Base-by-base conservation (phyloP, 2,888 invertebrate genomes). In the Leptarthrus brevirostris region DNA sequence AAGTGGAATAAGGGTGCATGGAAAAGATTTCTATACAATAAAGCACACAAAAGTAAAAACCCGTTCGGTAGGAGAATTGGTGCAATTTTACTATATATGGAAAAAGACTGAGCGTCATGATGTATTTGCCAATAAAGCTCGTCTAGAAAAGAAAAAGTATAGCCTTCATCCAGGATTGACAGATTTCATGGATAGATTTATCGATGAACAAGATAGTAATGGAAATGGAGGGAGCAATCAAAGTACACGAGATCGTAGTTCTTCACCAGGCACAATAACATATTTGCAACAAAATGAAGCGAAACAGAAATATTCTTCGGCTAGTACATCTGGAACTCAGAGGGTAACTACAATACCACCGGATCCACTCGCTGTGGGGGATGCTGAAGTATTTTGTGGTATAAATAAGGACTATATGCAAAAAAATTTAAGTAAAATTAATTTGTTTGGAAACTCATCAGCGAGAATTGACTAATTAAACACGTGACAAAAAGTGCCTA, bases 61-160 rank as follows among this genome's bases (percentile, higher is more conserved):
- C 74, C 88, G 98, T 79, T 95, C 96, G 6, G 97, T 98, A 52
- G 96, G 97, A 34, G 98, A 99, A 85, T 87, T 99, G 76, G 97
- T 98, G 12, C 96, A 98, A 83, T 99, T 98, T 86, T 94, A 94
- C 85, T 94, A 94, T 80, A 88, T 97, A 72, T 99, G 99, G 99
- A 99, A 99, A 86, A 98, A 98, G 86, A 98, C 98, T 24, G 98
- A 98, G 82, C 88, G 98, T 16, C 97, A 98, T 84, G 98, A 98
- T 79, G 76, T 92, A 80, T 92, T 92, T 83, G 96, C 96, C 0
- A 93, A 94, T 82, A 94, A 94, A 85, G 92, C 93, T 8, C 88
- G 95, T 64, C 84, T 96, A 78, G 96, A 96, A 81, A 97, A 97
- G 86, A 95, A 95, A 83, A 96, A 96, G 83, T 96, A 96, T 83